Evolutionary conservation across 2,888 invertebrate genomes (phyloP), one percentile per base, ranked within the genome.

Genomic region (Nomada lathburiana): DNA sequence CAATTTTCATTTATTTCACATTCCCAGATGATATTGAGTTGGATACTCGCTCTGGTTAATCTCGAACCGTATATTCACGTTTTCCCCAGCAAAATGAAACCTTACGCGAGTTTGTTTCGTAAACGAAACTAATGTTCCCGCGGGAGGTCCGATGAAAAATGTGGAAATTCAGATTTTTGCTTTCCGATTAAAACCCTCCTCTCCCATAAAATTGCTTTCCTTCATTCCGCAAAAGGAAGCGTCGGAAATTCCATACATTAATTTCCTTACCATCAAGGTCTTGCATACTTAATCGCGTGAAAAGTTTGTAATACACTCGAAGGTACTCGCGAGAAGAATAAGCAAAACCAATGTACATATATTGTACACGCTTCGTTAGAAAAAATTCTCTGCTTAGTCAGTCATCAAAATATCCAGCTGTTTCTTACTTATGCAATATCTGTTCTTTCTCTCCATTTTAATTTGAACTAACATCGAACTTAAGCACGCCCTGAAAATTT

Each of bases 51-150:
- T 26, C n/a, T 3, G n/a, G 55, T 69, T 57, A 44, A 44, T 57
- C 10, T 29, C 29, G 13, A 20, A 20, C 53, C 53, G 7, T 9
- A 16, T 29, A n/a, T 59, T 7, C 20, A 50, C 18, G 11, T 20
- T 36, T 36, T 5, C 16, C 47, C 0, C 3, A 5, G 36, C 26
- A 18, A 50, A 36, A 50, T 36, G 50, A 50, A 50, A 70, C 60
- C 29, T 52, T 29, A 29, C n/a, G 52, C 26, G 52, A 29, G 52
- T 36, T 52, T 52, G 52, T 60, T 70, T 36, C 60, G 36, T 52
- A 52, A 62, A 71, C 62, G 62, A 36, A 42, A 62, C 71, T 62
- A 52, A 62, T 62, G 62, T 47, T 42, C 52, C n/a, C 7, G 0
- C 44, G n/a, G 4, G 57, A n/a, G 44, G 1, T 68, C 50, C 16